Evolutionary conservation across 2,888 invertebrate genomes (phyloP).

Genomic region (Helicoverpa assulta): DNA sequence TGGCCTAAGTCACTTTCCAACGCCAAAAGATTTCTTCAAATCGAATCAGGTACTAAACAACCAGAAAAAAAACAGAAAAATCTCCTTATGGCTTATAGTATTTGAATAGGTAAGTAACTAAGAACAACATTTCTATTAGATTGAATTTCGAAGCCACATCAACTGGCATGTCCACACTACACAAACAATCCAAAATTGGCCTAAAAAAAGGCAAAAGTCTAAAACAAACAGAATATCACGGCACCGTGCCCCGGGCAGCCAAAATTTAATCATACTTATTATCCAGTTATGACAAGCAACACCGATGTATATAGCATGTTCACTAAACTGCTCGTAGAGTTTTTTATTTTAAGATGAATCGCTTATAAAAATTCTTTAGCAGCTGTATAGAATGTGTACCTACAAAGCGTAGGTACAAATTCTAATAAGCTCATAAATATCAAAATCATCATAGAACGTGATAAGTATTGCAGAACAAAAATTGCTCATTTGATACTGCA

Average conservation of each 20-base stretch:
- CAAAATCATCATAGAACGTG: too few relatives aligned
- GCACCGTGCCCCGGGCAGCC: constrained; percentile 83
- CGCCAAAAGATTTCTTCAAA: too few relatives aligned
- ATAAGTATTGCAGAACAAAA: too few relatives aligned
- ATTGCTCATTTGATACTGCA: too few relatives aligned
- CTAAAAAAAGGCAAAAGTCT: constrained; percentile 76
- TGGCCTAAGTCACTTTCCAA: too few relatives aligned
- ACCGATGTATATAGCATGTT: constrained; percentile 78
- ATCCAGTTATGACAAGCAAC: constrained; percentile 85
- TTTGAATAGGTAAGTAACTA: not conserved
- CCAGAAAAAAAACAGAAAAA: too few relatives aligned
- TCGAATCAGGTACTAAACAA: too few relatives aligned
- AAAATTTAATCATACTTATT: constrained; percentile 87
- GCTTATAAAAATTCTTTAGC: not conserved
- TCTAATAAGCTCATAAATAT: not conserved
- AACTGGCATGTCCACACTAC: constrained; percentile 65
- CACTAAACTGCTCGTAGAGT: constrained; percentile 51
- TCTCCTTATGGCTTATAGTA: too few relatives aligned
- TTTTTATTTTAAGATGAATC: too few relatives aligned
- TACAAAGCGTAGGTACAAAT: too few relatives aligned
- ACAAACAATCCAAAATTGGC: constrained; percentile 72
- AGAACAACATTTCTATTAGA: too few relatives aligned
- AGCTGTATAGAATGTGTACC: not conserved
- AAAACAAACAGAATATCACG: constrained; percentile 85
- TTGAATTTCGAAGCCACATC: too few relatives aligned